These are phyloP conservation scores for Athrips mouffetella DNA, from an alignment of 2,888 invertebrate species.

Conservation along the genomic window DNA sequence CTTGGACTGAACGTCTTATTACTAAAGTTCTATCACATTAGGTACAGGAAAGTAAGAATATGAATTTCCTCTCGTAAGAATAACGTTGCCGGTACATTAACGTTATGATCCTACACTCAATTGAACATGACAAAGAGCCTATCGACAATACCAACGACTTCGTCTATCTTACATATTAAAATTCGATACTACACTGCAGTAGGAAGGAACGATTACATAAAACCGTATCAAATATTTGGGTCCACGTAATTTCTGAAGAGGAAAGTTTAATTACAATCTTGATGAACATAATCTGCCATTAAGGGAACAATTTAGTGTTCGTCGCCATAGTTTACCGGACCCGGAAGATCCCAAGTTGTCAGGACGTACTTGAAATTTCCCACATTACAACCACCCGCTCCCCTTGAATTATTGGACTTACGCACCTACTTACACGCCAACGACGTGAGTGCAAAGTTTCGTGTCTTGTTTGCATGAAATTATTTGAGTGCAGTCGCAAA, in stretches of 20 bases:
- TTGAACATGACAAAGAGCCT: slow-evolving; percentile 36
- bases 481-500: slow-evolving; percentile 35
- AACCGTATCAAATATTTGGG: too few relatives aligned
- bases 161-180: slow-evolving; percentile 1
- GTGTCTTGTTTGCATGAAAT: slow-evolving; percentile 62
- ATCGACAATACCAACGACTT: slow-evolving; percentile 2
- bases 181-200: not conserved
- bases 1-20: not conserved
- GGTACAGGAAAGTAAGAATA: too few relatives aligned
- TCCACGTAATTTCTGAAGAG: not conserved
- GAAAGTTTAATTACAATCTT: slow-evolving; percentile 5
- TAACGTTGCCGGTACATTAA: slow-evolving; percentile 30
- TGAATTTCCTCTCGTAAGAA: slow-evolving; percentile 21
- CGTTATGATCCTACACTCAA: slow-evolving; percentile 34
- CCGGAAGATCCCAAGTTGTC: slow-evolving; percentile 55
- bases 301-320: slow-evolving; percentile 44
- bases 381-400: slow-evolving; percentile 69
- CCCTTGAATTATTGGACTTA: slow-evolving; percentile 68
- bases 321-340: slow-evolving; percentile 50
- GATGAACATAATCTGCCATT: slow-evolving; percentile 9
- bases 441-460: slow-evolving; percentile 66
- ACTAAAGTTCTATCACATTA: not conserved
- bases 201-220: too few relatives aligned
- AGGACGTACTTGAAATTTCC: slow-evolving; percentile 57
- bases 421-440: slow-evolving; percentile 63